Percentiles rank a stretch among this genome's conserved stretches.
These are phyloP conservation scores for Drosophila tsacasi DNA, from an alignment of 1,140 invertebrate genomes.

Conservation along the genomic window DNA sequence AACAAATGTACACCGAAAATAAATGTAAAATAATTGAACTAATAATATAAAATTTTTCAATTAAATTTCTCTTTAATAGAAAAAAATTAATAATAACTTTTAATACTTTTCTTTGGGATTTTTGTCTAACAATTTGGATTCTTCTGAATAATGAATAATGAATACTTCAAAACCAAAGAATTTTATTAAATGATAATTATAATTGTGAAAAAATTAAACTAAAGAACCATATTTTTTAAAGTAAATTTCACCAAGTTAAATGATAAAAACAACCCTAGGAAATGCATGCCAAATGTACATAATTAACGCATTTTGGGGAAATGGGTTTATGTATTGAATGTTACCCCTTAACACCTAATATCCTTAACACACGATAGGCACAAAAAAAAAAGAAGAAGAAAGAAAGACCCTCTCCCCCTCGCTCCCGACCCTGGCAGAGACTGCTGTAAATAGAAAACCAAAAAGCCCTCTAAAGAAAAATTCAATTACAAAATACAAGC, in stretches of 20 bases:
- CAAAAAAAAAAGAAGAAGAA: background rate
- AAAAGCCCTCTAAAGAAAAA: constrained; percentile 1
- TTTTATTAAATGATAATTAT: background rate
- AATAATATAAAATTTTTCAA: too few species aligned
- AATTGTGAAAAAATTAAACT: background rate
- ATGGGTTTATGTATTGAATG: constrained; percentile 15
- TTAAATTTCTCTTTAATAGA: too few species aligned
- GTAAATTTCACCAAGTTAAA: background rate
- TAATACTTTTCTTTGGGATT: background rate
- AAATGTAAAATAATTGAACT: too few species aligned
- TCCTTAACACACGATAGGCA: constrained; percentile 24
- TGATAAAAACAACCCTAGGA: background rate
- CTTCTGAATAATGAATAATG: background rate
- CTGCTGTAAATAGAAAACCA: constrained; percentile 29
- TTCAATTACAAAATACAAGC: constrained; percentile 30
- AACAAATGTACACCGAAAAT: too few species aligned
- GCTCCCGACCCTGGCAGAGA: constrained; percentile 6
- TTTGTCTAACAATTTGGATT: background rate
- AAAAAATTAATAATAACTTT: too few species aligned
- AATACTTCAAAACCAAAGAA: background rate
- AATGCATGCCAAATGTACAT: constrained; percentile 8
- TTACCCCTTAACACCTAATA: constrained; percentile 13
- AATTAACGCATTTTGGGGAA: background rate
- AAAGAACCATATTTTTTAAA: background rate
- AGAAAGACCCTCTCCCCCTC: too few species aligned